Base-by-base conservation (phyloP, 2,888 invertebrate genomes). In the Euplexia lucipara region DNA sequence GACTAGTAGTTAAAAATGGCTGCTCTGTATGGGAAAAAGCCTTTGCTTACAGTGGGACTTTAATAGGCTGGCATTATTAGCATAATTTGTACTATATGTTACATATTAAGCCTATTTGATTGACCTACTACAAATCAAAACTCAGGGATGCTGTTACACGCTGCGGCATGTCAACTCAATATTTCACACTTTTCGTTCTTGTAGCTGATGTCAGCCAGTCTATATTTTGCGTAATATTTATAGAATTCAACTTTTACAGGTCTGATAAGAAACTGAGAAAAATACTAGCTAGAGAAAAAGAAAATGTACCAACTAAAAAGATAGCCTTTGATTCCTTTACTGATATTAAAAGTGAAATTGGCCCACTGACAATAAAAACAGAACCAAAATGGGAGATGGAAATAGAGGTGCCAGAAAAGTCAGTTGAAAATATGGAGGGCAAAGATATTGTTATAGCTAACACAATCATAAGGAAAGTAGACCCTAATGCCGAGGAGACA, bases 381-480 rank as follows among this genome's bases (percentile, higher is more conserved):
- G 95, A 95, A 79, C 95, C 95, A 71, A 91, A 91, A 85, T 94
- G 94, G 94, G 95, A 95, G 79, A 86, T 95, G 88, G 95, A 95
- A 86, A 88, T 95, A 63, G 95, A 95, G 70, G 62, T 90, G 0
- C 81, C 84, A n/a, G 79, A 70, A 44, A 88, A 86, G 65, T 76
- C 88, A 16, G 83, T 90, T 26, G 92, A 93, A 32, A 87, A 88
- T 20, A 87, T 90, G 52, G 90, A 92, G 51, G 89, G 88, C 2
- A 92, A 91, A 63, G 90, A 95, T 70, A 91, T 95, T 68, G 90
- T 95, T 5, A 95, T 95, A 73, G 95, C 95, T 6, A 92, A 95
- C 56, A 95, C 95, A 60, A 90, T 95, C 6, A 95, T 95, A 61
- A 90, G 93, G 70, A 95, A 95, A 87, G 90, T 95, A n/a, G 95